Evolutionary conservation across 2,113 vertebrate species (phyloP).

Genomic region (Myiozetetes cayanensis): DNA sequence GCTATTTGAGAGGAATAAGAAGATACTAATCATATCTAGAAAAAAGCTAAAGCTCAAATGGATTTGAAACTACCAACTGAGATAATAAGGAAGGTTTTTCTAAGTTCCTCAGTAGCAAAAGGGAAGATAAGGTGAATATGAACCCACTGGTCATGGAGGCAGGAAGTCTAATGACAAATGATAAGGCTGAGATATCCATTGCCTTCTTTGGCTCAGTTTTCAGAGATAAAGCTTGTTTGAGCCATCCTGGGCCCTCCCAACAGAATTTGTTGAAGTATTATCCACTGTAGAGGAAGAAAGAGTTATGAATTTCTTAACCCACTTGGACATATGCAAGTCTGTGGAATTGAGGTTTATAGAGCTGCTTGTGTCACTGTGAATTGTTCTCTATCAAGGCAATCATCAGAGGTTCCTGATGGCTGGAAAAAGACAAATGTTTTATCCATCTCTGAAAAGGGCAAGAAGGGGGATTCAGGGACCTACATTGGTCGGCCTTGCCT

Average conservation of each 20-base stretch:
- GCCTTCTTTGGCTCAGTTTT: not conserved
- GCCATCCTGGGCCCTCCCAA: not conserved
- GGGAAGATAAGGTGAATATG: not conserved
- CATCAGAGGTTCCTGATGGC: not conserved
- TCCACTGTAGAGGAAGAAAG: not conserved
- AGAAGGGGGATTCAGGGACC: not conserved
- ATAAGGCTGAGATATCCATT: not conserved
- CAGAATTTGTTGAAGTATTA: not conserved
- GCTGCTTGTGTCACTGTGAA: not conserved
- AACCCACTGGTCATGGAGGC: not conserved
- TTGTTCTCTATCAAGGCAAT: not conserved
- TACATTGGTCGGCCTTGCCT: not conserved
- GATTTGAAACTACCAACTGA: not conserved
- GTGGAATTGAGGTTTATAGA: not conserved
- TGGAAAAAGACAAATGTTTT: not conserved
- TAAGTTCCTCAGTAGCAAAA: not conserved
- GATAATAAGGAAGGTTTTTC: not conserved
- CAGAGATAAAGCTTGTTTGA: not conserved
- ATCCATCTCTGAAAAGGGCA: not conserved
- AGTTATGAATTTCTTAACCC: rapidly evolving
- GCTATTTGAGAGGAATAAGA: not conserved
- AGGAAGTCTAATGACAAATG: not conserved
- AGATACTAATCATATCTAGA: not conserved
- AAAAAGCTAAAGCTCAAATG: not conserved
- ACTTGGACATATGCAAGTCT: not conserved